Evolutionary conservation across 2,113 vertebrate genomes (phyloP).

Genomic region (Cyprinus carpio): DNA sequence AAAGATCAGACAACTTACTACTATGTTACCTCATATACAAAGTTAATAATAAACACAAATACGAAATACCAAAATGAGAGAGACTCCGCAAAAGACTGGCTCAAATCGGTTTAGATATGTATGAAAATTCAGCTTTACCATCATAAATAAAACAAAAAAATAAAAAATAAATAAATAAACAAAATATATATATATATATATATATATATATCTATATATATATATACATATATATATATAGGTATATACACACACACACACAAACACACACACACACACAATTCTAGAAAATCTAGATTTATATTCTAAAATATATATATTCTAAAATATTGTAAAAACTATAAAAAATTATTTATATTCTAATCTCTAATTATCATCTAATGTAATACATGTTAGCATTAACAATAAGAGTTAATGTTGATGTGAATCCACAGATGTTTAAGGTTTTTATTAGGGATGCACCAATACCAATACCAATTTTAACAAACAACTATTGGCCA

Average conservation of each 20-base stretch:
- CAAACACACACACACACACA: too few relatives aligned
- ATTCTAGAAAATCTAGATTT: too few relatives aligned
- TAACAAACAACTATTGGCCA: too few relatives aligned
- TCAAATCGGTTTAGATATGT: neutral
- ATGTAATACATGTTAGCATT: neutral
- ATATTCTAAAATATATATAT: too few relatives aligned
- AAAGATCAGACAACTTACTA: neutral
- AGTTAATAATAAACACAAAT: slow-evolving; percentile 37
- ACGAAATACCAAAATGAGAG: neutral
- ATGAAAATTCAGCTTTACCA: neutral
- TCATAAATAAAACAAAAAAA: too few relatives aligned
- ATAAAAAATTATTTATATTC: neutral
- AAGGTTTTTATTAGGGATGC: neutral
- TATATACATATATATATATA: neutral
- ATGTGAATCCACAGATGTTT: neutral
- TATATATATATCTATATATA: neutral
- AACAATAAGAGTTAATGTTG: neutral
- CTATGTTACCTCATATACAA: neutral
- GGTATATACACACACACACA: too few relatives aligned
- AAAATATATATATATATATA: neutral
- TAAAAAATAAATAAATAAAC: too few relatives aligned
- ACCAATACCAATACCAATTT: too few relatives aligned
- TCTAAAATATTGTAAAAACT: neutral
- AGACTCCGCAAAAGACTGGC: neutral
- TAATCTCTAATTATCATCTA: neutral